Percentiles rank a stretch among this genome's conserved stretches.
phyloP scores from a whole-genome alignment of 2,113 vertebrate genomes.

The Alectura lathami region DNA sequence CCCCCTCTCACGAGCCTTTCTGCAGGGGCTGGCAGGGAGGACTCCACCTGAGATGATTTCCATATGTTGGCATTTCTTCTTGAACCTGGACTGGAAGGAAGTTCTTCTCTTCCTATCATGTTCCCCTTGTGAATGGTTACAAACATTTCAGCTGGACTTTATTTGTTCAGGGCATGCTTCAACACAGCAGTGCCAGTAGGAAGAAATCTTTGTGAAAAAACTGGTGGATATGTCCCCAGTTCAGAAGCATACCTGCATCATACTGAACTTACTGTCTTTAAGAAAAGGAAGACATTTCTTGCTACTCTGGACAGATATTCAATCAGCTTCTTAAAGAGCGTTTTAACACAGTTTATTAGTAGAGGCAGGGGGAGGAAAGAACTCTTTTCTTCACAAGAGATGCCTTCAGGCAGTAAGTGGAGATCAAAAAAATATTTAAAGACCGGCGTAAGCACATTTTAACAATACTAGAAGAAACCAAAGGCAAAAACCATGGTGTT shows the following conservation, averaged over 20 bases:
- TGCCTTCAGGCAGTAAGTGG: constrained; percentile 4
- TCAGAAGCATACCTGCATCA: constrained; percentile 48
- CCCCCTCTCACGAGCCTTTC: neutral
- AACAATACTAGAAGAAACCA: constrained; percentile 39
- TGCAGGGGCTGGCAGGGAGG: neutral
- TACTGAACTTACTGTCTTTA: constrained; percentile 21
- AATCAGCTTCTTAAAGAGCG: neutral
- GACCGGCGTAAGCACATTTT: neutral
- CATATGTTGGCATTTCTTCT: neutral
- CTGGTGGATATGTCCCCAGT: constrained; percentile 23
- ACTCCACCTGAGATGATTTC: neutral
- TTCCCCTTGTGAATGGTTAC: neutral
- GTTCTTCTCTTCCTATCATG: neutral
- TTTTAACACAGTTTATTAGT: neutral
- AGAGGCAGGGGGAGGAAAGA: neutral
- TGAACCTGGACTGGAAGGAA: neutral
- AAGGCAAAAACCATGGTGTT: neutral
- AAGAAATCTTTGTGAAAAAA: constrained; percentile 29
- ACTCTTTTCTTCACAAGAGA: neutral
- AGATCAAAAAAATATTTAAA: constrained; percentile 39
- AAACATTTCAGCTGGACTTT: neutral
- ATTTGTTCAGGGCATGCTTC: neutral
- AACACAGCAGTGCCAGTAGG: neutral
- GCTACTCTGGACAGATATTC: neutral
- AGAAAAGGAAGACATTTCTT: constrained; percentile 53